These are phyloP conservation scores for Caenorhabditis angaria DNA, from an alignment of 2,888 invertebrate genomes.

Conservation along the genomic window DNA sequence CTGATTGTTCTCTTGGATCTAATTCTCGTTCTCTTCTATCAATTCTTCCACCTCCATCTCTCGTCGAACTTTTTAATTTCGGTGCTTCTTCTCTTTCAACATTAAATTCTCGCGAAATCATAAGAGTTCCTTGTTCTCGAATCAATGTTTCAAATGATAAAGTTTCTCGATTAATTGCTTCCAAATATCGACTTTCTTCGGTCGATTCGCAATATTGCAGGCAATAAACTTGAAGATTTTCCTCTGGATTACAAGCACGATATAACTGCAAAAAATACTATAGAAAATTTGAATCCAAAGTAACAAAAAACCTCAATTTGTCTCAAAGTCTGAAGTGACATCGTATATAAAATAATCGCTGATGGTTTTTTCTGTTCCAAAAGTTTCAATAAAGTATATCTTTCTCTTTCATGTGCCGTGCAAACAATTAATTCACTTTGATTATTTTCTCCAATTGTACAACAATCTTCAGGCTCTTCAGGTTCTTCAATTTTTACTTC, in stretches of 20 bases:
- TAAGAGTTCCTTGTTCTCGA: conserved; percentile 53
- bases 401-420: conserved; percentile 45
- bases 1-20: conserved; percentile 28
- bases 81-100: conserved; percentile 63
- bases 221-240: conserved; percentile 81
- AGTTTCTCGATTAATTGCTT: conserved; percentile 84
- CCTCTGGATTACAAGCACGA: conserved; percentile 74
- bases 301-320: conserved; percentile 82
- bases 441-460: neutral
- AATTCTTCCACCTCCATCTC: conserved; percentile 76
- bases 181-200: conserved; percentile 85
- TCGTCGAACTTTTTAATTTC: conserved; percentile 44
- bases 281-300: neutral
- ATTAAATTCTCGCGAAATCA: conserved; percentile 66
- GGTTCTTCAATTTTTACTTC: no score
- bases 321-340: conserved; percentile 85
- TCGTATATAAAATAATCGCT: conserved; percentile 88
- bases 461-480: neutral
- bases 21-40: conserved; percentile 8
- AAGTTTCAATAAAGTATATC: conserved; percentile 76
- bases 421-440: conserved; percentile 42
- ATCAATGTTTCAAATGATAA: conserved; percentile 63
- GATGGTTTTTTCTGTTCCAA: conserved; percentile 77
- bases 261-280: conserved; percentile 76
- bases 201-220: conserved; percentile 89